These are phyloP conservation scores for Ranitomeya imitator DNA, from an alignment of 2,113 vertebrate genomes.

Conservation along the genomic window DNA sequence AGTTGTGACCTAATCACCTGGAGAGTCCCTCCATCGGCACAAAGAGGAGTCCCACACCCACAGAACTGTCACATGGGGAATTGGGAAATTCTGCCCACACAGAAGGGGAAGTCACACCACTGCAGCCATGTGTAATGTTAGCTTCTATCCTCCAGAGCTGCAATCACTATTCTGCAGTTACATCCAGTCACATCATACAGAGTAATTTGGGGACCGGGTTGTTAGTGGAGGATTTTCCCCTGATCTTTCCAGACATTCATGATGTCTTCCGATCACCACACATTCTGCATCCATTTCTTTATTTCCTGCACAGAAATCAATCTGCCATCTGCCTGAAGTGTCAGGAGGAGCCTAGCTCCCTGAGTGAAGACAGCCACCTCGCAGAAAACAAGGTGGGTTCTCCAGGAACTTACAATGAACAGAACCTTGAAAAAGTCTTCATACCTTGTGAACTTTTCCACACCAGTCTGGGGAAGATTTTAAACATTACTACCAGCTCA, in stretches of 20 bases:
- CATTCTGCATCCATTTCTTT: neutral
- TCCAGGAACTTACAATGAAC: neutral
- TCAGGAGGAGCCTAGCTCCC: slow-evolving; percentile 64
- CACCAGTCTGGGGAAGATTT: no score
- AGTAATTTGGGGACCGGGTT: no score
- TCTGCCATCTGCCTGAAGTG: slow-evolving; percentile 75
- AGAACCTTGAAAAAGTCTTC: neutral
- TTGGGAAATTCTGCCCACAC: neutral
- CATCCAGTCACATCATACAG: neutral
- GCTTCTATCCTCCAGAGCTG: neutral
- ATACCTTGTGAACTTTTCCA: no score
- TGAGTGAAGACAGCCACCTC: slow-evolving; percentile 67
- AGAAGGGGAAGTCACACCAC: no score
- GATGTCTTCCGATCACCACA: neutral
- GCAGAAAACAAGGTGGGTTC: slow-evolving; percentile 73
- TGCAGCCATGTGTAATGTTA: no score
- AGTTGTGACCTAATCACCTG: no score
- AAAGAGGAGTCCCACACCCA: no score
- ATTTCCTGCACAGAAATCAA: slow-evolving; percentile 69
- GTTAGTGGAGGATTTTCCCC: no score
- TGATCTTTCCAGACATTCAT: neutral
- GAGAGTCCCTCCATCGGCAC: no score
- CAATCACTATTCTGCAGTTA: neutral
- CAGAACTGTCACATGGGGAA: no score
- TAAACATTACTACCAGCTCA: no score